Evolutionary conservation across 2,888 invertebrate genomes (phyloP).

Genomic region (Phoronis australis): DNA sequence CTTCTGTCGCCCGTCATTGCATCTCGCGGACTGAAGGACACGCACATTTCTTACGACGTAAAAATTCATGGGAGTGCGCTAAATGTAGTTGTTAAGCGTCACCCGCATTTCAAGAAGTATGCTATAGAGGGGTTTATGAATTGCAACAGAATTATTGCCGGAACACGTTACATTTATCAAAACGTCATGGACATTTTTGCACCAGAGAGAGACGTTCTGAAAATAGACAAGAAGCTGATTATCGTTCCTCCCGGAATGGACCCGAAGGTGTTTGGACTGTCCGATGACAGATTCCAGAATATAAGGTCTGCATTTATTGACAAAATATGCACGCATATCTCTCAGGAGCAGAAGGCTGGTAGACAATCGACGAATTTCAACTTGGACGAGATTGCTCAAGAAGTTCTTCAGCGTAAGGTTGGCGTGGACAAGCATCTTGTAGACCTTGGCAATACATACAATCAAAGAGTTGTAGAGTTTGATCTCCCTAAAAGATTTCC

Average conservation of each 20-base stretch:
- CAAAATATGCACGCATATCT: background rate
- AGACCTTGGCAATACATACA: background rate
- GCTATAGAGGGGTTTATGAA: background rate
- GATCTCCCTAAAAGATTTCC: background rate
- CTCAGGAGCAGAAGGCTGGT: background rate
- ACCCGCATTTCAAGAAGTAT: background rate
- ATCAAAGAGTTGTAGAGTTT: background rate
- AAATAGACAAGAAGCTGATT: background rate
- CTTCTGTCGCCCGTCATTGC: background rate
- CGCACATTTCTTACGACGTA: background rate
- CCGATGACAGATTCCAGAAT: background rate
- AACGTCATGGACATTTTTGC: background rate
- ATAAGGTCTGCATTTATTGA: background rate
- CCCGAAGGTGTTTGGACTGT: background rate
- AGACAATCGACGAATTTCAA: too few species aligned
- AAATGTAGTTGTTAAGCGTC: background rate
- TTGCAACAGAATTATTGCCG: background rate
- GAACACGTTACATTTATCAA: background rate
- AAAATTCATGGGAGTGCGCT: background rate
- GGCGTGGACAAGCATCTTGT: background rate
- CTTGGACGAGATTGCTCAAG: too few species aligned
- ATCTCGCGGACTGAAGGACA: background rate
- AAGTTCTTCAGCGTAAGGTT: background rate
- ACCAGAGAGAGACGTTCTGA: background rate
- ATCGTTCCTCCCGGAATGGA: background rate